Base-by-base conservation (phyloP, 2,888 invertebrate genomes). In the Busseola fusca region DNA sequence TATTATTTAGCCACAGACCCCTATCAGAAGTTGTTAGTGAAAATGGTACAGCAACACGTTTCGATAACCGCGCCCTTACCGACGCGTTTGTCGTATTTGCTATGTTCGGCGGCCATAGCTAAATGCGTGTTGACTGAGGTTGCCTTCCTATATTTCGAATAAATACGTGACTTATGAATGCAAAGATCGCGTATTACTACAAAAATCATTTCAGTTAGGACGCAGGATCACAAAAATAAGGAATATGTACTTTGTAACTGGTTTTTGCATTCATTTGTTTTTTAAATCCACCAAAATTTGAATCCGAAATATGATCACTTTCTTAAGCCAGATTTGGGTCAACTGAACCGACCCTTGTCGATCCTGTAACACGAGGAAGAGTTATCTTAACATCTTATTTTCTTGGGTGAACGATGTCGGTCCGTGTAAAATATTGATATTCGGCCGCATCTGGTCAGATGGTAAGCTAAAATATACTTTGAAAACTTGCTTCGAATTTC, bases 391-490 rank as follows among this genome's bases (percentile, higher is more conserved):
- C 48, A 50, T 60, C 69, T 60, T 69, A 56, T 34, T 60, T 76
- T 6, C 48, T 3, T 40, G 45, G 60, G 40, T 69, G 48, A 16
- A 34, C n/a, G 56, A 69, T 12, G 25, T 69, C 21, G 2, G 21
- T 42, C 14, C 16, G 14, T 56, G 21, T 69, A 69, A 74, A 76
- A 56, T 74, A 74, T 76, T 75, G 76, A 65, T 57, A 65, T n/a
- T 57, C 48, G 27, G 25, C 21, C 67, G 18, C 72, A 76, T 57
- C 76, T 66, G 76, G 42, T 12, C n/a, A n/a, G 10, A 50, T 50
- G 4, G 3, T 1, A 57, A 57, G 18, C 48, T 42, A 21, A 50
- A 65, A 50, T 42, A n/a, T 10, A 66, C 9, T 65, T 76, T 7
- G 10, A 6, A 34, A 76, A 72, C 10, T 3, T 14, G 18, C 48